Conservation (phyloP, 2,888 invertebrate genomes). For the Drosophila anceps region DNA sequence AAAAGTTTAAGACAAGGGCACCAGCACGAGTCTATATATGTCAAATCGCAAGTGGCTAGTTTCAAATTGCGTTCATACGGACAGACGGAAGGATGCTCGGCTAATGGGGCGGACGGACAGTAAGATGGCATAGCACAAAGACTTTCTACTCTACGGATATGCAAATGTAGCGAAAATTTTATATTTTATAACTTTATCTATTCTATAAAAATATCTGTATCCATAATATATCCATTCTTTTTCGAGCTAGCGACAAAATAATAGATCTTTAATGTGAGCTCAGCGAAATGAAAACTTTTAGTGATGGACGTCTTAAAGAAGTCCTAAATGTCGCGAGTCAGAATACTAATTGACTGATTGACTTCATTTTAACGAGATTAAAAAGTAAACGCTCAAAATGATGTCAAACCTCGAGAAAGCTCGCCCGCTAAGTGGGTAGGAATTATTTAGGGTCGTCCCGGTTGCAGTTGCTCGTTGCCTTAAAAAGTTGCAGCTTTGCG, state of each 20-base stretch:
- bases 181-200: no score
- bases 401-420: slow-evolving; percentile 11
- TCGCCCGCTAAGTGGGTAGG: not conserved
- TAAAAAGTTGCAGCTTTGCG: slow-evolving; percentile 43
- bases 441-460: slow-evolving; percentile 20
- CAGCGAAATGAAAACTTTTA: not conserved
- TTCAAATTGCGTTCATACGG: no score
- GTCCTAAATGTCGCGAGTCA: slow-evolving; percentile 1
- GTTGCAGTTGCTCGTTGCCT: slow-evolving; percentile 3
- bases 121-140: no score
- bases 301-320: not conserved
- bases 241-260: not conserved
- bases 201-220: no score
- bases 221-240: no score
- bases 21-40: no score
- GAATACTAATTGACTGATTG: slow-evolving; percentile 71
- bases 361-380: slow-evolving; percentile 74
- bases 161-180: no score
- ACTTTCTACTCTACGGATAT: no score
- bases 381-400: slow-evolving; percentile 43
- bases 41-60: no score
- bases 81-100: no score
- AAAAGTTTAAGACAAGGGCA: no score
- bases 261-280: not conserved
- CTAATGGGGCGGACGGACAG: no score